Conservation (phyloP, 2,113 vertebrate genomes). For the Pao palembangensis region DNA sequence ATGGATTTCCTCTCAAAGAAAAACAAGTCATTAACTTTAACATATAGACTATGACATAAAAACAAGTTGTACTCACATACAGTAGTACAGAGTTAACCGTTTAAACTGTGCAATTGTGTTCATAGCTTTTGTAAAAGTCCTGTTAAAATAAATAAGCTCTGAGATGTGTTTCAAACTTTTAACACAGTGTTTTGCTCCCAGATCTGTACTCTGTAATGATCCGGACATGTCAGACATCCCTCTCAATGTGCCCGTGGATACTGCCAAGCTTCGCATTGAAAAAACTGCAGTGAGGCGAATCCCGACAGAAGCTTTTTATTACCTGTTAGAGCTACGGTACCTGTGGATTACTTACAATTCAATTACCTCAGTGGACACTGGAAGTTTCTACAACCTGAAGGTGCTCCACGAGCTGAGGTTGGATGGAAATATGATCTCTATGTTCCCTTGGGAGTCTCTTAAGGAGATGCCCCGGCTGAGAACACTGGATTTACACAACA, state of each 20-base stretch:
- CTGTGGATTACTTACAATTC: constrained; percentile 94
- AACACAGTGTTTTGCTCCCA: constrained; percentile 45
- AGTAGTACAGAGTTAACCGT: neutral
- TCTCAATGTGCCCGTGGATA: constrained; percentile 87
- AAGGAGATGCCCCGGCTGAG: constrained; percentile 84
- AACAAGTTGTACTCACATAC: constrained; percentile 14
- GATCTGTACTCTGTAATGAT: constrained; percentile 90
- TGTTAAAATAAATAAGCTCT: neutral
- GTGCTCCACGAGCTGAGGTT: constrained; percentile 89
- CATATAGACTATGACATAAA: no score
- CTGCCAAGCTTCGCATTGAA: constrained; percentile 89
- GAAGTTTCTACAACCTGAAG: constrained; percentile 93
- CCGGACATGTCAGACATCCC: constrained; percentile 93
- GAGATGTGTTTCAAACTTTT: constrained; percentile 4
- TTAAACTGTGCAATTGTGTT: no score
- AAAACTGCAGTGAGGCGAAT: constrained; percentile 84
- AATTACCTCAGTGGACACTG: constrained; percentile 79
- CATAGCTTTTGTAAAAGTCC: no score
- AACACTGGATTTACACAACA: constrained; percentile 92
- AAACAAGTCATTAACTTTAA: no score
- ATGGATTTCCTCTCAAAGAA: no score
- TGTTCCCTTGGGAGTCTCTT: constrained; percentile 92
- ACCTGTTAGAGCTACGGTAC: constrained; percentile 86
- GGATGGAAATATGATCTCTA: constrained; percentile 85
- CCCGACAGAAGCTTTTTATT: constrained; percentile 92